phyloP scores from a whole-genome alignment of 2,113 vertebrate genomes.

The Bettongia penicillata region DNA sequence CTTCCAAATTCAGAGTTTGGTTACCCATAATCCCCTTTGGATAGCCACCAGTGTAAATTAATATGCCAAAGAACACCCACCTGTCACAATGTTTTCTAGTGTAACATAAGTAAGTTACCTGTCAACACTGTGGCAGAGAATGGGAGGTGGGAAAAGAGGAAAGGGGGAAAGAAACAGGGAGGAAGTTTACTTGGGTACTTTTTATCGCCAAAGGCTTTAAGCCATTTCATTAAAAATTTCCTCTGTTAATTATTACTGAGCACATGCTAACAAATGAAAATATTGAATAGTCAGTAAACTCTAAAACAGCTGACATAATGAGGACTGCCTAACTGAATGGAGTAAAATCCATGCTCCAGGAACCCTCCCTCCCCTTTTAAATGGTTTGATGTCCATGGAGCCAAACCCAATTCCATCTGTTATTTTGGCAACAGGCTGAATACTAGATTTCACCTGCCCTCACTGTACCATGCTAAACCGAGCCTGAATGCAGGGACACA shows the following conservation, averaged over 20 bases:
- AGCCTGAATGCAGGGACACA: background rate
- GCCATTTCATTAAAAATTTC: background rate
- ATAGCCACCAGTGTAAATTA: conserved; percentile 19
- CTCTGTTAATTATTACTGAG: conserved; percentile 48
- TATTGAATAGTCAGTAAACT: background rate
- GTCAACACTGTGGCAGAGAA: background rate
- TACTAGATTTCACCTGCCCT: background rate
- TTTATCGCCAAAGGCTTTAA: background rate
- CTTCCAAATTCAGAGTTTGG: background rate
- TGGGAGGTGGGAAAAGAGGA: fast-evolving
- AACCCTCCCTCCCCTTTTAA: background rate
- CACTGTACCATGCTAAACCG: too few relatives aligned
- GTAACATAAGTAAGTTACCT: conserved; percentile 10
- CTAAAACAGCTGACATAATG: background rate
- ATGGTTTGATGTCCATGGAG: background rate
- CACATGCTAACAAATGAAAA: conserved; percentile 19
- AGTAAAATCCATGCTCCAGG: background rate
- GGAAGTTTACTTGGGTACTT: background rate
- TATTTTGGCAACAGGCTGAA: background rate
- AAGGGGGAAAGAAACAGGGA: background rate
- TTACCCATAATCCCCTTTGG: conserved; percentile 26
- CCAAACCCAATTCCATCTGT: background rate
- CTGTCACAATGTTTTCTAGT: conserved; percentile 19
- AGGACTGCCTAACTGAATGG: conserved; percentile 5
- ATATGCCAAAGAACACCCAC: background rate